These are phyloP conservation scores for Polypedilum vanderplanki DNA, from an alignment of 1,140 invertebrate genomes.

Conservation along the genomic window DNA sequence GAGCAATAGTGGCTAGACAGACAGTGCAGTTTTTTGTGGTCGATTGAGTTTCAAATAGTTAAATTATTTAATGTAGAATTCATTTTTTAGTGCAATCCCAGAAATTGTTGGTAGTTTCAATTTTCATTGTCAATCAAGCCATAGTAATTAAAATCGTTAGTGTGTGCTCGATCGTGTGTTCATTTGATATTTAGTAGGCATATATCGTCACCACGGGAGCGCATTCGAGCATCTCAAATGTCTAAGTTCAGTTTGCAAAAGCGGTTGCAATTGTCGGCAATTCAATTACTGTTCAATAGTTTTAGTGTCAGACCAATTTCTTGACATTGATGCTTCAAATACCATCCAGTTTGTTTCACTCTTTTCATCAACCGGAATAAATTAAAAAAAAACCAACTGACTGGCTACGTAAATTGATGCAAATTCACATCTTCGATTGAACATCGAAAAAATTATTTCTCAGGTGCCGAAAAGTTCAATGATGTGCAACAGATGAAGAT, in stretches of 20 bases:
- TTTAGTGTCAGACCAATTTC: neutral
- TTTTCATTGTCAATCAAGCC: constrained; percentile 2
- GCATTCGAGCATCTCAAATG: neutral
- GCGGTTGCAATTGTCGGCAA: neutral
- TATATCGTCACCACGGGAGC: neutral
- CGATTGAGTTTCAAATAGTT: too few species aligned
- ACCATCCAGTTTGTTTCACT: neutral
- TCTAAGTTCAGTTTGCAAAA: constrained; percentile 9
- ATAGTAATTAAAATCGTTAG: neutral
- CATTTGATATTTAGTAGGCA: constrained; percentile 8
- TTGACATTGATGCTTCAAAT: constrained; percentile 18
- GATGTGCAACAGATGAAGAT: neutral
- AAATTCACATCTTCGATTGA: too few species aligned
- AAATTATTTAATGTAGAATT: too few species aligned
- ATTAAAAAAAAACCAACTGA: too few species aligned
- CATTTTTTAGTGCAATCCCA: too few species aligned
- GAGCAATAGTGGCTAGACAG: too few species aligned
- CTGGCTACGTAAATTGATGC: too few species aligned
- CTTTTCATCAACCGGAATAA: neutral
- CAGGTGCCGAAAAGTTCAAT: neutral
- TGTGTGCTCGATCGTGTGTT: too few species aligned
- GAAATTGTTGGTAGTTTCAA: neutral
- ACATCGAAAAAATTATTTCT: too few species aligned
- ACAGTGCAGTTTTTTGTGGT: too few species aligned
- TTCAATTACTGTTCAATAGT: neutral